A percentile compares a stretch with the other conserved stretches of the same genome.
Evolutionary conservation across 2,113 vertebrate genomes (phyloP).

Genomic region (Hemichromis elongatus): DNA sequence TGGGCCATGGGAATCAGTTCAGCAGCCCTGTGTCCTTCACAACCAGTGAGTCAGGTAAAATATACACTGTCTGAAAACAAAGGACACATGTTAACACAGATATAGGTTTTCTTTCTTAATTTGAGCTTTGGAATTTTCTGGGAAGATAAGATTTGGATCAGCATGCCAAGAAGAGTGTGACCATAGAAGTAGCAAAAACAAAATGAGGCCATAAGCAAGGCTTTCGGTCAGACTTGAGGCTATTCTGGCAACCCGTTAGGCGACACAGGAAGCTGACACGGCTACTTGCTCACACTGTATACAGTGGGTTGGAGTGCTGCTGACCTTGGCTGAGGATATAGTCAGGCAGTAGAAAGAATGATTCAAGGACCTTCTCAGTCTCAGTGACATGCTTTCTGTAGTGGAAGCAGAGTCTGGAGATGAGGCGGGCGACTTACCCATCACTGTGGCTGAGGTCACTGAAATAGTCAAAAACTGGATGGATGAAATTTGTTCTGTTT

Average conservation of each 20-base stretch:
- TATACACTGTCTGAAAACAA: background rate
- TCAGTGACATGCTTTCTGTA: background rate
- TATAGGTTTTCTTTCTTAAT: background rate
- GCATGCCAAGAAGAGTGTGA: background rate
- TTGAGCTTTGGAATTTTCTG: background rate
- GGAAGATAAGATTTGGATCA: background rate
- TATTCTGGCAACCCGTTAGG: background rate
- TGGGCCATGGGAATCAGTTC: constrained; percentile 90
- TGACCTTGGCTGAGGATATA: background rate
- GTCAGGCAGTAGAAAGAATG: background rate
- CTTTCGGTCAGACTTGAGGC: background rate
- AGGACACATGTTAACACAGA: background rate
- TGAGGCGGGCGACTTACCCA: background rate
- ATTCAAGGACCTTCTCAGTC: background rate
- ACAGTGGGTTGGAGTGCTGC: background rate
- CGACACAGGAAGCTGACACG: background rate
- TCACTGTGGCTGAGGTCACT: background rate
- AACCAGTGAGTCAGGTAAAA: constrained; percentile 87
- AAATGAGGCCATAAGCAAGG: background rate
- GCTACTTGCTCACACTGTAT: background rate
- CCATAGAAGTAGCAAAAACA: background rate
- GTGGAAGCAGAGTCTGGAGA: background rate
- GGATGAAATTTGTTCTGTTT: background rate
- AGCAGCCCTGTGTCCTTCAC: constrained; percentile 85
- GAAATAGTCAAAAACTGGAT: background rate